Percentiles rank a stretch among this genome's conserved stretches.
These are phyloP conservation scores for Sminthurinus signatus DNA, from an alignment of 1,140 invertebrate species.

Conservation along the genomic window DNA sequence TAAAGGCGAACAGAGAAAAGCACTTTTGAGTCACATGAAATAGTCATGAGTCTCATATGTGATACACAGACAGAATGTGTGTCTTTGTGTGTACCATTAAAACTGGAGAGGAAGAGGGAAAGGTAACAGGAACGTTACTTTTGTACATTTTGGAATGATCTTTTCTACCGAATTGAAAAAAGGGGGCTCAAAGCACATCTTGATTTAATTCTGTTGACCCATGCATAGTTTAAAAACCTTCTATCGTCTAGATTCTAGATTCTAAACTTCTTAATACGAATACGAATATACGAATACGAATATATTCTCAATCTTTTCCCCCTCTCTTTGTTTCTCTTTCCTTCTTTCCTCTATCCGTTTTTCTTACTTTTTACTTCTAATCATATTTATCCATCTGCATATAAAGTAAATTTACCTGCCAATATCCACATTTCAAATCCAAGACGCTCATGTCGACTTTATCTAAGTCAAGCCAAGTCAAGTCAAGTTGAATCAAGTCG, in stretches of 20 bases:
- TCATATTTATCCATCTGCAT: constrained; percentile 4
- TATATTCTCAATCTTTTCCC: not conserved
- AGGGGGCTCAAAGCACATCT: constrained; percentile 4
- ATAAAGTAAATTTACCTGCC: too few species aligned
- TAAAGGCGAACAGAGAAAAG: not conserved
- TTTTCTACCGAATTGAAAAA: not conserved
- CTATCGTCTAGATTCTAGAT: too few species aligned
- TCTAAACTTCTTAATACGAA: too few species aligned
- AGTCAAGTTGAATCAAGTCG: too few species aligned
- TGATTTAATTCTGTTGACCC: constrained; percentile 16
- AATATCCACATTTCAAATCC: constrained; percentile 12
- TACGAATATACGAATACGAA: too few species aligned
- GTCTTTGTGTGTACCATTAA: not conserved
- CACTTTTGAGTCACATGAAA: constrained; percentile 11
- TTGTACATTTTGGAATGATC: not conserved
- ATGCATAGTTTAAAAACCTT: constrained; percentile 4
- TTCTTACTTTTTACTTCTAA: not conserved
- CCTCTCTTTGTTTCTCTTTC: not conserved
- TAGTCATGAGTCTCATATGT: not conserved
- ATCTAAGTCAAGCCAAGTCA: too few species aligned
- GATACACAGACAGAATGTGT: not conserved
- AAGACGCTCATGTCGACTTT: too few species aligned
- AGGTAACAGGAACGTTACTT: not conserved
- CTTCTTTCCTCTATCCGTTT: not conserved
- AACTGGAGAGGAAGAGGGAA: not conserved